Base-by-base conservation (phyloP, 2,888 invertebrate genomes). In the Papilio gigon region DNA sequence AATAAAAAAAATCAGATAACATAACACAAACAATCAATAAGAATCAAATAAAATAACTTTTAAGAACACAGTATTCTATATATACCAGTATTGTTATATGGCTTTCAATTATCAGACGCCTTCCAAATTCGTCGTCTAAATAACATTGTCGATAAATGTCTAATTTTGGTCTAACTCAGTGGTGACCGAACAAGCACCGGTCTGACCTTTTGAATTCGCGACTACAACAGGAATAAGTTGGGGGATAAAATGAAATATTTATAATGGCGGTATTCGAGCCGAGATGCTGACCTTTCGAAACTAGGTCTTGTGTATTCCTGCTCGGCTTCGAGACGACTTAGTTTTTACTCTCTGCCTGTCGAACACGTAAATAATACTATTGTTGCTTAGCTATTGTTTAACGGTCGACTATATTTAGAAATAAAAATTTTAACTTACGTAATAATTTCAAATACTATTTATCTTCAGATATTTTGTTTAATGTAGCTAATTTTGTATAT, bases 201-300 rank as follows among this genome's bases (percentile, higher is more conserved):
- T 14, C 9, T 61, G 71, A 71, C 71, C 71, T 71, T 73, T 71
- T 69, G 58, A 67, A 71, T 73, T 71, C 72, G 50, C 56, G 64
- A 71, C 65, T 42, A 30, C 30, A 68, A 58, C 71, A 50, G 70
- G 63, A 73, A 71, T 65, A 63, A 68, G 71, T 67, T 71, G 66
- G 63, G n/a, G 70, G 73, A 75, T 73, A 72, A 68, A 71, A 71
- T 75, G 71, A 71, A 75, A 75, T 73, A 77, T 76, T 74, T 75
- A 74, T 71, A 70, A 72, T 56, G 67, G 63, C 67, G 68, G 72
- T 74, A 73, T 76, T 71, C 67, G 59, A 67, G 71, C 59, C 58
- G 64, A 70, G 64, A 72, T 40, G 50, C 47, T 71, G 73, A 73
- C 71, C 73, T 73, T 73, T 73, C 1, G 64, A 71, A 73, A 73